Conservation (phyloP, 2,113 vertebrate genomes). For the Neotoma lepida region DNA sequence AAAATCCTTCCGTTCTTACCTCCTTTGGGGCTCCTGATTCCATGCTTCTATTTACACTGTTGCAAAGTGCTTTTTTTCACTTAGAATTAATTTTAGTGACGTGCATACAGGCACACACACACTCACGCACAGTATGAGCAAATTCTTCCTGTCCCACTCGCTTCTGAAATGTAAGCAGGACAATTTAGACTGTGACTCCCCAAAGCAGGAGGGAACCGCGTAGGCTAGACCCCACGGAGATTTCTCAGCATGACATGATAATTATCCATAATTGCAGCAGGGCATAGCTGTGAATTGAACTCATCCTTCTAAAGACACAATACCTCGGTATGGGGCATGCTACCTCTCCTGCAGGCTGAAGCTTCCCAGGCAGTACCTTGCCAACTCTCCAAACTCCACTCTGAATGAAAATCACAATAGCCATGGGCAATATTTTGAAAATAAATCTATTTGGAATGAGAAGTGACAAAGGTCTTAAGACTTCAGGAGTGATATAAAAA, state of each 20-base stretch:
- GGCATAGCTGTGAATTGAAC: background rate
- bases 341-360: background rate
- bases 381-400: background rate
- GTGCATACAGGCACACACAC: background rate
- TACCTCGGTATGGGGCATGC: fast-evolving
- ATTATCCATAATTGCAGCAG: slow-evolving; percentile 45
- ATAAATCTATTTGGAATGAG: slow-evolving; percentile 23
- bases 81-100: background rate
- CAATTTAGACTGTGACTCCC: background rate
- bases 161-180: background rate
- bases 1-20: background rate
- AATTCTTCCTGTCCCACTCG: background rate
- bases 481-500: background rate
- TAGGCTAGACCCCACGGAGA: background rate
- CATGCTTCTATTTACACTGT: background rate
- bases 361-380: too few species aligned
- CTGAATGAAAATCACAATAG: background rate
- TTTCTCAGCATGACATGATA: slow-evolving; percentile 50
- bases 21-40: slow-evolving; percentile 9
- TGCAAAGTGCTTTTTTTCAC: background rate
- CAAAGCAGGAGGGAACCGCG: background rate
- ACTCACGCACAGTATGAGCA: background rate
- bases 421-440: background rate
- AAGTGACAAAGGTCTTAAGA: background rate
- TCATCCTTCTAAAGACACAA: slow-evolving; percentile 24